Evolutionary conservation across 1,140 invertebrate species (phyloP).

Genomic region (Lamellibrachia luymesi): DNA sequence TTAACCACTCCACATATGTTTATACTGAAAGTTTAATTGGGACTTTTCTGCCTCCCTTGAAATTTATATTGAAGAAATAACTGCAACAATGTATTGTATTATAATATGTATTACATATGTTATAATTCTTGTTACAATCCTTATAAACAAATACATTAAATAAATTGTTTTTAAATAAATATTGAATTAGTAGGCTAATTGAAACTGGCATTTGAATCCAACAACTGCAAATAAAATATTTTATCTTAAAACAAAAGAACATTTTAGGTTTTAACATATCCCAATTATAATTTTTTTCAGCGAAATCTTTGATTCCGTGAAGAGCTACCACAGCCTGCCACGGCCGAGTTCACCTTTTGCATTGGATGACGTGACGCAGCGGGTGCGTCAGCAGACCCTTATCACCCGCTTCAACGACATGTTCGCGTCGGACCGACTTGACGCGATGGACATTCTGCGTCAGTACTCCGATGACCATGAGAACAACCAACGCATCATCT

Average conservation of each 20-base stretch:
- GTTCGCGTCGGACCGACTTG: constrained; percentile 49
- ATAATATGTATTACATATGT: no score
- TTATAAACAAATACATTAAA: no score
- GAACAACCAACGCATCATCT: constrained; percentile 54
- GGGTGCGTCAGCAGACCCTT: constrained; percentile 49
- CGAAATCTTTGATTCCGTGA: background rate
- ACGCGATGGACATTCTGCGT: constrained; percentile 54
- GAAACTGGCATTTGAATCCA: background rate
- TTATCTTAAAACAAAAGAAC: background rate
- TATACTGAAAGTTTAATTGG: no score
- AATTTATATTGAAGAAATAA: no score
- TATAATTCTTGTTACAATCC: no score
- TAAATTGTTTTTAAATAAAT: background rate
- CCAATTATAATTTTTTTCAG: background rate
- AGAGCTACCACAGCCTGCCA: constrained; percentile 20
- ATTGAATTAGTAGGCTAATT: background rate
- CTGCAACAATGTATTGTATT: no score
- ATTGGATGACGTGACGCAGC: constrained; percentile 51
- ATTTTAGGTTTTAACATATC: background rate
- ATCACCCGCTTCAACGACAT: constrained; percentile 53
- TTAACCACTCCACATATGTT: no score
- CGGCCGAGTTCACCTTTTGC: constrained; percentile 44
- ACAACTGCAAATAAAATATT: background rate
- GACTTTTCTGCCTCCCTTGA: no score
- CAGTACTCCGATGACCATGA: constrained; percentile 52